Evolutionary conservation across 2,113 vertebrate species (phyloP), one percentile per base, ranked within the genome.

Genomic region (Lophochroa leadbeateri): DNA sequence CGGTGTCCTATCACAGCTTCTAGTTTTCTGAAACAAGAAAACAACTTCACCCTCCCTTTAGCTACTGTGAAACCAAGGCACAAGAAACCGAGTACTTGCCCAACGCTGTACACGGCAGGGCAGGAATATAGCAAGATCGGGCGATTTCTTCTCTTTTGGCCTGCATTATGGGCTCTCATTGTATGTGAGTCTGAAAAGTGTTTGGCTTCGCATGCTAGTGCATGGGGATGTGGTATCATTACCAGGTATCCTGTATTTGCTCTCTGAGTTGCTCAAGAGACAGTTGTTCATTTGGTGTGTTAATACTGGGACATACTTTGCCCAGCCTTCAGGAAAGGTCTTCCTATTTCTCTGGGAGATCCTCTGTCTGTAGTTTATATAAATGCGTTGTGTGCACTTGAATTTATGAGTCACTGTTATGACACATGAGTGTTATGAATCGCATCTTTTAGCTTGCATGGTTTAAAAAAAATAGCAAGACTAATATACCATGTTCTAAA

Each of bases 371-470:
- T 28, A 50, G 0, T 67, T 95, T 13, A 33, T 37, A 7, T 14
- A 25, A 84, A 89, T 35, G 24, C 71, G 15, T 80, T 65, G 84
- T 79, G 67, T 84, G 64, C 31, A 2, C 29, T 72, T 87, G 37
- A 41, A 43, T 88, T 91, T 91, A 8, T 96, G 90, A 93, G 86
- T 96, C 94, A 63, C 33, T 35, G 2, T 50, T 75, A 23, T 23
- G 78, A 71, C 87, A 71, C 87, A 27, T 0, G 7, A 67, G 23
- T 27, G 53, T 74, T 88, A 18, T 83, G 82, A 95, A 50, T 96
- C 71, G 58, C 7, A 8, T 67, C 46, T 81, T 83, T 35, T 24
- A 43, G 58, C 84, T 82, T 88, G 58, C 4, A 2, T 19, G 46
- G 41, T 61, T 83, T 72, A 18, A 75, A 82, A 86, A 60, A 55